phyloP scores from a whole-genome alignment of 2,888 invertebrate species.

The Orthosia gracilis region DNA sequence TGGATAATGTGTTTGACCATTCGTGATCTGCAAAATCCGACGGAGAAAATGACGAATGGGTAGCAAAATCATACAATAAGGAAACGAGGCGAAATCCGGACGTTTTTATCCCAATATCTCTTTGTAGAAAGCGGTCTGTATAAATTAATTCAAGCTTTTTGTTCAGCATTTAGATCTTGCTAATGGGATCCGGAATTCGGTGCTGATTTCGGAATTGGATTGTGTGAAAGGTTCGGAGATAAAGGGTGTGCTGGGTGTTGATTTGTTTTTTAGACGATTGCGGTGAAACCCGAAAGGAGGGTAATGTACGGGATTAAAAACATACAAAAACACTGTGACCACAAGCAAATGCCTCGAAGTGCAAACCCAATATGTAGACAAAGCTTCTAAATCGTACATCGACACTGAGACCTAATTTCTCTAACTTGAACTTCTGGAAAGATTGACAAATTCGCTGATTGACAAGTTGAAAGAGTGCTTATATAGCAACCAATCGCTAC shows the following conservation, averaged over 20 bases:
- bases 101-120: constrained; percentile 63
- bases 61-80: constrained; percentile 80
- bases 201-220: constrained; percentile 52
- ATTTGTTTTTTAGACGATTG: constrained; percentile 34
- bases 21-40: constrained; percentile 75
- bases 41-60: constrained; percentile 80
- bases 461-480: too few species aligned
- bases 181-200: constrained; percentile 47
- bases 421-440: too few species aligned
- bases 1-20: constrained; percentile 78
- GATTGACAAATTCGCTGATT: too few species aligned
- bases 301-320: neutral
- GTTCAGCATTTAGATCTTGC: constrained; percentile 55
- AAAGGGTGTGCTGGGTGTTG: constrained; percentile 31
- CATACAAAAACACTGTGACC: too few species aligned
- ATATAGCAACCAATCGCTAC: too few species aligned
- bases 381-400: too few species aligned
- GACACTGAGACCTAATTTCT: too few species aligned
- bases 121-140: constrained; percentile 63
- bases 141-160: constrained; percentile 70
- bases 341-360: too few species aligned
- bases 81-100: constrained; percentile 73
- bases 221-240: constrained; percentile 40
- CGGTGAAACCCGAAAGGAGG: neutral
- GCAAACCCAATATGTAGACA: too few species aligned